phyloP scores from a whole-genome alignment of 2,888 invertebrate genomes.

The Melieria crassipennis region DNA sequence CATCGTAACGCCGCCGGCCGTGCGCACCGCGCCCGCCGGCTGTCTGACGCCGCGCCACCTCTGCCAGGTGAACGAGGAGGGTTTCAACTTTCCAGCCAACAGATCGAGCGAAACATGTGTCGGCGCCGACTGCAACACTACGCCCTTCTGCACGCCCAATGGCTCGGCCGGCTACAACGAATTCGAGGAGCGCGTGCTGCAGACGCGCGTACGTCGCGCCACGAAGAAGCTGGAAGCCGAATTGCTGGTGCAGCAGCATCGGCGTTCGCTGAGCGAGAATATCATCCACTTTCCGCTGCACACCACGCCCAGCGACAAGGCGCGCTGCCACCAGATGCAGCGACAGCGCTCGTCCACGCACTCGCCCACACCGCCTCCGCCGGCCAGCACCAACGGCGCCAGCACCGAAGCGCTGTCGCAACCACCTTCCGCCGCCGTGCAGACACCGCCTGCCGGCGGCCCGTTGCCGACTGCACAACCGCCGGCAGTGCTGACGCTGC shows the following conservation, averaged over 20 bases:
- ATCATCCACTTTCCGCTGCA: slow-evolving; percentile 71
- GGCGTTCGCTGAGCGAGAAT: slow-evolving; percentile 80
- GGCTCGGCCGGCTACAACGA: slow-evolving; percentile 57
- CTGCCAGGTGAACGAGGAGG: slow-evolving; percentile 51
- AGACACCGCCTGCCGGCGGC: slow-evolving; percentile 68
- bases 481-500: slow-evolving; percentile 69
- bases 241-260: slow-evolving; percentile 71
- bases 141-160: slow-evolving; percentile 44
- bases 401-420: slow-evolving; percentile 69
- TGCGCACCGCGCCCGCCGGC: slow-evolving; percentile 49
- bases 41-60: slow-evolving; percentile 47
- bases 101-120: slow-evolving; percentile 37
- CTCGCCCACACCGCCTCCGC: slow-evolving; percentile 61
- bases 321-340: slow-evolving; percentile 75
- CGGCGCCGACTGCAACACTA: slow-evolving; percentile 44
- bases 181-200: slow-evolving; percentile 55
- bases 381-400: slow-evolving; percentile 51
- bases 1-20: slow-evolving; percentile 20
- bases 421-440: slow-evolving; percentile 13
- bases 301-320: slow-evolving; percentile 78
- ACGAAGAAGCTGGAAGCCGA: slow-evolving; percentile 63
- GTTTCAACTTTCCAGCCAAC: slow-evolving; percentile 51
- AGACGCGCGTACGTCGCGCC: slow-evolving; percentile 60
- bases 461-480: slow-evolving; percentile 62
- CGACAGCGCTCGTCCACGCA: slow-evolving; percentile 63